These are phyloP conservation scores for Tetragonula clypearis DNA, from an alignment of 1,140 invertebrate genomes.

Conservation along the genomic window DNA sequence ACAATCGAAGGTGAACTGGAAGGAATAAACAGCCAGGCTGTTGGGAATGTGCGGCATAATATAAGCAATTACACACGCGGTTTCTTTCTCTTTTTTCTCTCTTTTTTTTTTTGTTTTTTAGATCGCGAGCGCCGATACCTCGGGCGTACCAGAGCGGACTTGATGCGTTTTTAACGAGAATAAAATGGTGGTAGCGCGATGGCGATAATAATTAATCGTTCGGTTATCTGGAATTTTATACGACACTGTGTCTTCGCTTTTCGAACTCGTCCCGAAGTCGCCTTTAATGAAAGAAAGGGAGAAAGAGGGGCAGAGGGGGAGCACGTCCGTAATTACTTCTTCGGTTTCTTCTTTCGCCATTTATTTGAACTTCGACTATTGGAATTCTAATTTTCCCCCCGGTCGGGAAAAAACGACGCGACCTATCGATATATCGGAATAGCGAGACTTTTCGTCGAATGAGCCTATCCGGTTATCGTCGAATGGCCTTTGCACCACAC, in stretches of 20 bases:
- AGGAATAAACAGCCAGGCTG: background rate
- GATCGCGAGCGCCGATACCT: constrained; percentile 7
- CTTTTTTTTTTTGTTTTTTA: background rate
- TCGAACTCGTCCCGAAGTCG: background rate
- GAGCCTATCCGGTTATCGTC: no score
- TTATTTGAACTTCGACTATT: background rate
- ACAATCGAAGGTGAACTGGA: constrained; percentile 32
- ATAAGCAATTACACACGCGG: constrained; percentile 31
- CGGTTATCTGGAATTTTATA: constrained; percentile 31
- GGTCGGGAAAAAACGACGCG: background rate
- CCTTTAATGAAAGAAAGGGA: background rate
- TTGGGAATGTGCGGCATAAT: constrained; percentile 34
- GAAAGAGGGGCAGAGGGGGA: background rate
- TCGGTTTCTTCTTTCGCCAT: background rate
- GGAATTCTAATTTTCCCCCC: background rate
- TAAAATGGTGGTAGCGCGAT: constrained; percentile 19
- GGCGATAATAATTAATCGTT: constrained; percentile 24
- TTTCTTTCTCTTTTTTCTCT: background rate
- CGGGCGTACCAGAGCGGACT: background rate
- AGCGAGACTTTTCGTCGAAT: background rate
- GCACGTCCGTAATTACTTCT: constrained; percentile 5
- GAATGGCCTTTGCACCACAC: background rate
- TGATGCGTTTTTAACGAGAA: constrained; percentile 41
- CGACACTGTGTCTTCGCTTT: background rate
- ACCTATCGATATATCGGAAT: background rate